A percentile compares a stretch with the other conserved stretches of the same genome.
phyloP scores from a whole-genome alignment of 2,113 vertebrate species.

The Semicossyphus pulcher region DNA sequence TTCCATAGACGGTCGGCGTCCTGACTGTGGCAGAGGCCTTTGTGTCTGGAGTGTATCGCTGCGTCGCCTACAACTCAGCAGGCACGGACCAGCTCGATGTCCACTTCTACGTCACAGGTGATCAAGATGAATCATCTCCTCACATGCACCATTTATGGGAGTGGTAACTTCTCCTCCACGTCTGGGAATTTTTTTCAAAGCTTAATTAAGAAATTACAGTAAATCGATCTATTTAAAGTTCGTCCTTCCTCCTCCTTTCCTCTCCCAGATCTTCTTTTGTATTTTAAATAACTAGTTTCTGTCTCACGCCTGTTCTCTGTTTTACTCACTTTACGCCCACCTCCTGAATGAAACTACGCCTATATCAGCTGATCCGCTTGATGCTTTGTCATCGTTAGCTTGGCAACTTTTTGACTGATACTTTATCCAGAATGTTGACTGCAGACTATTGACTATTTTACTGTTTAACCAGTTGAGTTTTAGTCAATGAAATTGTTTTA shows the following conservation, averaged over 20 bases:
- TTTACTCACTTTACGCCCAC: background rate
- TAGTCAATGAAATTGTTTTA: background rate
- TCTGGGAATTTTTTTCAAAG: background rate
- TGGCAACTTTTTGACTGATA: background rate
- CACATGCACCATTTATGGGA: background rate
- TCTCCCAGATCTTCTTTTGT: background rate
- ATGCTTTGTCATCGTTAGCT: background rate
- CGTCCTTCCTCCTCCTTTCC: background rate
- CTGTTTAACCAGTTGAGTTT: background rate
- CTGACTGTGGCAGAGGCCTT: conserved; percentile 89
- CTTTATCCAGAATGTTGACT: background rate
- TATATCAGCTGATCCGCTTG: background rate
- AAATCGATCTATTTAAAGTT: background rate
- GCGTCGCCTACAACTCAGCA: conserved; percentile 89
- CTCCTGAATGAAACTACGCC: background rate
- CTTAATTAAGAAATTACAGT: background rate
- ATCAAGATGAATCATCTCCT: conserved; percentile 37
- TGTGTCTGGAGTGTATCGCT: conserved; percentile 92
- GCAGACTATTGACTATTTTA: too few relatives aligned
- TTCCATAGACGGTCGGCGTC: conserved; percentile 89
- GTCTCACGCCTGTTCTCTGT: background rate
- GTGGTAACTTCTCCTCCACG: background rate
- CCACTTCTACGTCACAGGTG: conserved; percentile 94
- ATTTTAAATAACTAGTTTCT: background rate
- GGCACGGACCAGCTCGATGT: conserved; percentile 88